Conservation (phyloP, 2,888 invertebrate genomes). For the Hylaea fasciaria region DNA sequence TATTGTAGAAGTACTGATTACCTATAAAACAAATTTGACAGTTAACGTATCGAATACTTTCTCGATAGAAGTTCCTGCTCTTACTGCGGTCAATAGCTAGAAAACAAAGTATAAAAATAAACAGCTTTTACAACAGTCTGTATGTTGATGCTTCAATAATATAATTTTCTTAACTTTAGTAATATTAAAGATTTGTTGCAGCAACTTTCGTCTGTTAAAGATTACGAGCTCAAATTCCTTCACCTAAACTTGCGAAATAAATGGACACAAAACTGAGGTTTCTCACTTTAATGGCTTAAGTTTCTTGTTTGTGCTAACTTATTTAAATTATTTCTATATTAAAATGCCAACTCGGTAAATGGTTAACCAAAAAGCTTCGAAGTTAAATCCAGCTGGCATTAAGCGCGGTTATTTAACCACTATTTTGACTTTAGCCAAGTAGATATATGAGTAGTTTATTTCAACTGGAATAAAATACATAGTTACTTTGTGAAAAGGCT, state of each 20-base stretch:
- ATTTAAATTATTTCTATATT: slow-evolving; percentile 23
- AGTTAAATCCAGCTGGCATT: slow-evolving; percentile 13
- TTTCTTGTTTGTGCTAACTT: slow-evolving; percentile 18
- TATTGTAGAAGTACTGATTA: no score
- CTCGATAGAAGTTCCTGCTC: no score
- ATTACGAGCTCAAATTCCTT: background rate
- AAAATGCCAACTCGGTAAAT: slow-evolving; percentile 25
- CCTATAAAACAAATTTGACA: no score
- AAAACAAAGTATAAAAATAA: no score
- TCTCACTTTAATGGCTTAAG: slow-evolving; percentile 9
- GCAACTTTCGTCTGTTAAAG: background rate
- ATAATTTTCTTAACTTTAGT: no score
- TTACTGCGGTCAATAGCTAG: no score
- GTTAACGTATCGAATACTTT: no score
- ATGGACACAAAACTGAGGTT: slow-evolving; percentile 4
- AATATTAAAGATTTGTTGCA: no score
- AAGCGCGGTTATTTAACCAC: slow-evolving; percentile 6
- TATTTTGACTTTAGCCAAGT: background rate
- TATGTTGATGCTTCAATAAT: no score
- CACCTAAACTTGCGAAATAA: background rate
- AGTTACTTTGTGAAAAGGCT: no score
- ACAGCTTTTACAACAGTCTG: no score
- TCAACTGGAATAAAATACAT: no score
- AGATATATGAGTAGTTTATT: slow-evolving; percentile 1
- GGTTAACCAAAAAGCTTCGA: slow-evolving; percentile 23